Percentiles rank a stretch among this genome's conserved stretches.
phyloP scores from a whole-genome alignment of 2,797 vertebrate genomes.

The Parotocinclus haroldoi region DNA sequence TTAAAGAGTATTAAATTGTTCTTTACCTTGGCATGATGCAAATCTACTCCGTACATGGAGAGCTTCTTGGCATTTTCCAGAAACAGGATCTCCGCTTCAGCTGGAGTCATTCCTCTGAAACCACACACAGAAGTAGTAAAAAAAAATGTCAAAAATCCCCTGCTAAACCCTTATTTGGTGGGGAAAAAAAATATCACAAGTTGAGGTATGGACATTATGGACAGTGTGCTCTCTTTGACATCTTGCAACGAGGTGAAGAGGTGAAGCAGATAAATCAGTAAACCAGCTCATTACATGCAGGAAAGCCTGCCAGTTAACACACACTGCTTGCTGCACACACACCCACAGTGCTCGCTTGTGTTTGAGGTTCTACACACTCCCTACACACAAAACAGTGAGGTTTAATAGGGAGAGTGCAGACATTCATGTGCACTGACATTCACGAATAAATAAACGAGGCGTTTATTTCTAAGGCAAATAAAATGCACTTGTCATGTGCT shows the following conservation, averaged over 20 bases:
- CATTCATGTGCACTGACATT: too few species aligned
- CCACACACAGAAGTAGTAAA: neutral
- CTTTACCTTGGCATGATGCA: constrained; percentile 93
- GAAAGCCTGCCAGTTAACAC: neutral
- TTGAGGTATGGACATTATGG: neutral
- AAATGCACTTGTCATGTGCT: too few species aligned
- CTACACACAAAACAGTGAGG: neutral
- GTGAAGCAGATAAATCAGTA: neutral
- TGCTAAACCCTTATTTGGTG: neutral
- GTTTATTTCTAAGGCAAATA: too few species aligned
- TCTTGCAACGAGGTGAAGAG: neutral
- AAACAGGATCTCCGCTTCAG: constrained; percentile 96
- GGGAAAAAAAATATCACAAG: neutral
- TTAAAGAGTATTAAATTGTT: too few species aligned
- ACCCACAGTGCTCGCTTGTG: constrained; percentile 22
- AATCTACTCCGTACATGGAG: constrained; percentile 97
- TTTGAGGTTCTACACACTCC: constrained; percentile 3
- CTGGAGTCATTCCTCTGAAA: constrained; percentile 92
- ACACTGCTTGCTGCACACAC: too few species aligned
- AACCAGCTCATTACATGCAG: neutral
- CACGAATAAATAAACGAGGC: too few species aligned
- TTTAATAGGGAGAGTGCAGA: too few species aligned
- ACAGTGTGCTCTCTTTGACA: neutral
- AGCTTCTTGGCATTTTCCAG: constrained; percentile 98
- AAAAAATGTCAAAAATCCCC: neutral